Percentiles rank a stretch among this genome's conserved stretches.
Conservation (phyloP, 1,140 invertebrate species). For the Drosophila sp. region DNA sequence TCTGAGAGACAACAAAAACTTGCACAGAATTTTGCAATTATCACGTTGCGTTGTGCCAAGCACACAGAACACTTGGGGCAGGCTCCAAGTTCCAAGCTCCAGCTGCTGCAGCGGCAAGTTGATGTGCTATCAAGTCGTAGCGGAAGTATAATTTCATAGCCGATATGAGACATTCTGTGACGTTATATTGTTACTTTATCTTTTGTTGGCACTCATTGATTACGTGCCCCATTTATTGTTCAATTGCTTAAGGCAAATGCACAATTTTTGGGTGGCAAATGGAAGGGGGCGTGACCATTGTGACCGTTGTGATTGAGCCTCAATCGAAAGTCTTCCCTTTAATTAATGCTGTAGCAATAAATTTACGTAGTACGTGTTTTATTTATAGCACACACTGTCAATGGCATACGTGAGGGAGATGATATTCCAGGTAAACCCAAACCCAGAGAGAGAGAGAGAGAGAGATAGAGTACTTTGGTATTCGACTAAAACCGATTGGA, state of each 20-base stretch:
- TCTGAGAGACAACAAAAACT: slow-evolving; percentile 19
- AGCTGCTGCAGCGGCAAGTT: slow-evolving; percentile 6
- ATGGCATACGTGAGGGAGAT: not conserved
- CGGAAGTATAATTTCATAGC: slow-evolving; percentile 42
- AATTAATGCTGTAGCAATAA: slow-evolving; percentile 6
- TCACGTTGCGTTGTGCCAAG: slow-evolving; percentile 46
- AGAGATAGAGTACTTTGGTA: not conserved
- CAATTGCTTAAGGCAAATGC: not conserved
- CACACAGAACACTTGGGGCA: slow-evolving; percentile 33
- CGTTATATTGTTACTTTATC: slow-evolving; percentile 22
- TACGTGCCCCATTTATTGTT: slow-evolving; percentile 27
- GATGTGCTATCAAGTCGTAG: slow-evolving; percentile 44
- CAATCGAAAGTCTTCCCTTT: not conserved
- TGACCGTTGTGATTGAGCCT: slow-evolving; percentile 3
- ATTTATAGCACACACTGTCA: not conserved
- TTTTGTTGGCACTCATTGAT: slow-evolving; percentile 19
- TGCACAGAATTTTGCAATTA: slow-evolving; percentile 31
- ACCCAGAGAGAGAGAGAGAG: not conserved
- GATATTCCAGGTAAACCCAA: not conserved
- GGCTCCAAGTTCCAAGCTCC: not conserved
- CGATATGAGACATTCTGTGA: slow-evolving; percentile 13
- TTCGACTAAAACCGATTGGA: not conserved
- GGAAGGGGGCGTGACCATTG: slow-evolving; percentile 49
- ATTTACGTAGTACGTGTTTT: slow-evolving; percentile 11
- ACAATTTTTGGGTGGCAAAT: slow-evolving; percentile 7